Percentiles rank a stretch among this genome's conserved stretches.
Evolutionary conservation across 2,113 vertebrate species (phyloP).

Genomic region (Cynocephalus volans): DNA sequence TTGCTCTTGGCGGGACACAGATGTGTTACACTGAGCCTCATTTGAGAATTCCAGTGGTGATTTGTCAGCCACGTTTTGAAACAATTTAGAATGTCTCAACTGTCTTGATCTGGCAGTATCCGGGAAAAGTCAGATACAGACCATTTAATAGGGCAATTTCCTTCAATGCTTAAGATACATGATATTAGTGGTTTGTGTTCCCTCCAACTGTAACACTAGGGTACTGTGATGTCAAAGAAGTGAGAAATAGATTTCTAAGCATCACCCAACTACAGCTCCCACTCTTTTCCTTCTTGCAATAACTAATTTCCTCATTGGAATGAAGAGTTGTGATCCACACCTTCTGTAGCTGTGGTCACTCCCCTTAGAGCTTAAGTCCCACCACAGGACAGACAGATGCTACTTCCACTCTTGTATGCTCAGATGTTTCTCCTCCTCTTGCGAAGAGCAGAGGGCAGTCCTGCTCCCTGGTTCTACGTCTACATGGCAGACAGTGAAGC

Average conservation of each 20-base stretch:
- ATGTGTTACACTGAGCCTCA: not conserved
- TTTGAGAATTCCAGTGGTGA: not conserved
- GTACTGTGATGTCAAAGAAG: not conserved
- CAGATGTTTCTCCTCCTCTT: not conserved
- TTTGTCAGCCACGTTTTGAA: not conserved
- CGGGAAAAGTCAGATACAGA: not conserved
- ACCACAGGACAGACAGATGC: not conserved
- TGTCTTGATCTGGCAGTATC: not conserved
- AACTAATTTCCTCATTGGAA: not conserved
- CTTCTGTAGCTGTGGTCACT: not conserved
- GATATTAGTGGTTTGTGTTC: not conserved
- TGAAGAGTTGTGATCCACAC: not conserved
- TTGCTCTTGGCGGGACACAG: not conserved
- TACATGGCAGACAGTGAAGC: not conserved
- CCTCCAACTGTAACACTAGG: not conserved
- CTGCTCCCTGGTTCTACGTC: not conserved
- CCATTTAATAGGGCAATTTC: not conserved
- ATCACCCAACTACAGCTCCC: not conserved
- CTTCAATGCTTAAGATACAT: not conserved
- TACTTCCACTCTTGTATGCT: not conserved
- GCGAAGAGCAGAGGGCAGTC: not conserved
- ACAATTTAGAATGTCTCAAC: not conserved
- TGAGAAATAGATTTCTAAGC: not conserved
- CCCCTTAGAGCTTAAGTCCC: not conserved
- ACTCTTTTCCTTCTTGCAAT: not conserved